Evolutionary conservation across 1,140 invertebrate species (phyloP), one percentile per base, ranked within the genome.

Genomic region (Drosophila arawakana): DNA sequence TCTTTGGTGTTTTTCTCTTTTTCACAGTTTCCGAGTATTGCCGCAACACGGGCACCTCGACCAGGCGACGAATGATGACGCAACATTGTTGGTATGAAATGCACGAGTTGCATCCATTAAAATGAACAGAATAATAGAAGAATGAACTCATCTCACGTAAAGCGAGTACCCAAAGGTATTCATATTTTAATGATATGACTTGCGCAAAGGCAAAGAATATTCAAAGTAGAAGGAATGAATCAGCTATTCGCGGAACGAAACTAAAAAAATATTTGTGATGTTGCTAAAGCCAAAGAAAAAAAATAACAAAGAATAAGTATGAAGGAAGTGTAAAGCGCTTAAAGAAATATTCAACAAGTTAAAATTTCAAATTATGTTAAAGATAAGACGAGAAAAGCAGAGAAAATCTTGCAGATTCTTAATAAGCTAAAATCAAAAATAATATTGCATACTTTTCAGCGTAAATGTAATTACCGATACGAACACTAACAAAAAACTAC

Each of bases 81-180:
- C 82, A 93, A 11, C 92, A 93, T 41, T 92, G 93, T 43, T 94
- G 93, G 92, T 88, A 92, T 61, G 93, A 93, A 73, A 92, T 92
- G 61, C 93, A 93, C 50, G 93, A 94, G 69, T 50, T 94, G 67
- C 80, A 93, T 73, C 91, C 90, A 50, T 78, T 93, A 30, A 91
- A 91, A 41, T 78, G 69, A 91, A 66, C 21, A 2, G 25, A n/a
- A 46, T 9, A 13, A 15, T 34, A 43, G 35, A 8, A 58, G 52
- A 5, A 18, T 15, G n/a, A 18, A 47, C 9, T 7, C 4, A 15
- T 30, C 10, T 15, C 34, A 61, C 37, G 15, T 11, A 49, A 41
- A 62, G 35, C 21, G 34, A 60, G 15, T 35, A 46, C 13, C 46
- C 25, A n/a, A 25, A 52, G 55, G 39, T 10, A 43, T 61, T 9